A percentile compares a stretch with the other conserved stretches of the same genome.
phyloP scores from a whole-genome alignment of 1,140 invertebrate genomes.

The Nilaparvata lugens region DNA sequence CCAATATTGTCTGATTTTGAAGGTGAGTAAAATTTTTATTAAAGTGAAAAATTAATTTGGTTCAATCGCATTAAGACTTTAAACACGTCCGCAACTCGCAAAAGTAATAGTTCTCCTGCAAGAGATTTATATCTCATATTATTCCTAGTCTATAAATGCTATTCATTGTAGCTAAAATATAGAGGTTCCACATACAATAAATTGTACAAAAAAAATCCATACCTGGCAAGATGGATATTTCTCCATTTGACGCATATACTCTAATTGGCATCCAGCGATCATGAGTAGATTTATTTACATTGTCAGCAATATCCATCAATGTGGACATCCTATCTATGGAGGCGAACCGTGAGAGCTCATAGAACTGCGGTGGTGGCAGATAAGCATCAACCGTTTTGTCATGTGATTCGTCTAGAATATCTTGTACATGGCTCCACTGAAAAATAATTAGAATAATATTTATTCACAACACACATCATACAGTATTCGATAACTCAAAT shows the following conservation, averaged over 20 bases:
- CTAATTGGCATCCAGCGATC: conserved; percentile 38
- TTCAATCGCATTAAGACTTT: too few species aligned
- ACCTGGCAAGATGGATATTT: background rate
- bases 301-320: conserved; percentile 36
- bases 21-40: too few species aligned
- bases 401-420: conserved; percentile 28
- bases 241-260: conserved; percentile 7
- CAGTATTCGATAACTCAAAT: background rate
- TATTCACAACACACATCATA: conserved; percentile 10
- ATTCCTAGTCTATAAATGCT: too few species aligned
- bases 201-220: too few species aligned
- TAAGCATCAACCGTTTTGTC: conserved; percentile 27
- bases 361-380: conserved; percentile 46
- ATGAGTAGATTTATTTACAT: conserved; percentile 28
- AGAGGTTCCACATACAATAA: too few species aligned
- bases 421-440: conserved; percentile 42
- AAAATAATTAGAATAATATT: conserved; percentile 18
- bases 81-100: too few species aligned
- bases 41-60: too few species aligned
- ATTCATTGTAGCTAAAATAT: too few species aligned
- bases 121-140: too few species aligned
- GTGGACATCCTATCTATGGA: conserved; percentile 38
- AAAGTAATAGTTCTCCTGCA: too few species aligned
- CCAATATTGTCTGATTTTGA: too few species aligned
- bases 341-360: conserved; percentile 41